Conservation (phyloP, 2,888 invertebrate species). For the Spisula subtruncata region DNA sequence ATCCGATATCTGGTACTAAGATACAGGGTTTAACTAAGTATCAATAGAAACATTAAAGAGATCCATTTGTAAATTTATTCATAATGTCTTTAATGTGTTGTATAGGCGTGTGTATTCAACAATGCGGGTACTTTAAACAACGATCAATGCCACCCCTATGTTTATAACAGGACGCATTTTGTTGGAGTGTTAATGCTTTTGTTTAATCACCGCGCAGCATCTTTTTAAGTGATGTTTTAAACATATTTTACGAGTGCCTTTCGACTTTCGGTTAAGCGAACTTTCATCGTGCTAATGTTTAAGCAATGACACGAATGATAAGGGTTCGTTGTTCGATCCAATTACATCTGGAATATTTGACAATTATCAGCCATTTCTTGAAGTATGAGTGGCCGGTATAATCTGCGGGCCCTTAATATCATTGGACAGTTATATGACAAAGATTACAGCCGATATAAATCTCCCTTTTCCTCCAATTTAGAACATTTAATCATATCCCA, state of each 20-base stretch:
- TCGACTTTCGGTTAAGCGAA: slow-evolving; percentile 18
- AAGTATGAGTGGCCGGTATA: background rate
- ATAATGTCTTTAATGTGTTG: slow-evolving; percentile 11
- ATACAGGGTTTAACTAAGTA: background rate
- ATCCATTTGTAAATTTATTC: slow-evolving; percentile 42
- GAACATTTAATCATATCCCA: background rate
- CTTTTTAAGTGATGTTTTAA: slow-evolving; percentile 44
- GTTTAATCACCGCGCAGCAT: slow-evolving; percentile 43
- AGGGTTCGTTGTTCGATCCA: slow-evolving; percentile 33
- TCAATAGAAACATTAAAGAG: background rate
- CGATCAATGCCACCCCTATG: slow-evolving; percentile 35
- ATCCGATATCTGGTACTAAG: no score
- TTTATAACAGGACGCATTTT: background rate
- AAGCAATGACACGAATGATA: slow-evolving; percentile 37
- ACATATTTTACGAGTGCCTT: slow-evolving; percentile 4
- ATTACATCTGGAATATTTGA: slow-evolving; percentile 33
- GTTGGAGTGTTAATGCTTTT: slow-evolving; percentile 46
- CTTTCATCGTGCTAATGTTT: slow-evolving; percentile 9
- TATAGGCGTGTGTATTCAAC: background rate
- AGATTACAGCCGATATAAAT: background rate
- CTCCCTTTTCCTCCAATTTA: background rate
- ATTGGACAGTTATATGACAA: slow-evolving; percentile 58
- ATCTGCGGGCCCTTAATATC: slow-evolving; percentile 44
- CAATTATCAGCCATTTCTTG: slow-evolving; percentile 51
- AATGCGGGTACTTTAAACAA: slow-evolving; percentile 43